Percentiles rank a stretch among this genome's conserved stretches.
phyloP scores from a whole-genome alignment of 30 jellyfish, hydroid and myxozoan genomes.

The Mastigias papua region DNA sequence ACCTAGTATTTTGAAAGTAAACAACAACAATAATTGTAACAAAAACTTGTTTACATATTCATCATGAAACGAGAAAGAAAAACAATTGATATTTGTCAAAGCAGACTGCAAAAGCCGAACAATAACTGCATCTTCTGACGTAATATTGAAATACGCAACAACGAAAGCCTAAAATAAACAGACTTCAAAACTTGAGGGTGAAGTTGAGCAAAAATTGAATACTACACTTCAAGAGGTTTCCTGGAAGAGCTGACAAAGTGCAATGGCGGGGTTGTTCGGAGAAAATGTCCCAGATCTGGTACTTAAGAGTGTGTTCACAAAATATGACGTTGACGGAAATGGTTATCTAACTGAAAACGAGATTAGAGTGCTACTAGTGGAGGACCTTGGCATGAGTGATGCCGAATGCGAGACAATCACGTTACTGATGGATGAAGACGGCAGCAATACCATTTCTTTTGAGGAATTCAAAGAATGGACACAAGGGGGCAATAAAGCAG shows the following conservation, averaged over 20 bases:
- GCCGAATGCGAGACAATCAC: slow-evolving; percentile 38
- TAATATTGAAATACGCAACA: not conserved
- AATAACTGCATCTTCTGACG: no score
- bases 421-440: slow-evolving; percentile 65
- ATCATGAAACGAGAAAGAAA: not conserved
- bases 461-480: slow-evolving; percentile 67
- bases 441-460: slow-evolving; percentile 23
- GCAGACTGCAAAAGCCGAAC: no score
- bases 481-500: slow-evolving; percentile 23
- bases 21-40: not conserved
- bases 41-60: not conserved
- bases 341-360: slow-evolving; percentile 46
- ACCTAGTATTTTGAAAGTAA: not conserved
- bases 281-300: slow-evolving; percentile 57
- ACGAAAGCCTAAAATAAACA: not conserved
- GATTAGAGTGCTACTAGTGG: slow-evolving; percentile 37
- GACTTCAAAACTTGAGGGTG: not conserved
- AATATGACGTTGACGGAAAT: slow-evolving; percentile 43
- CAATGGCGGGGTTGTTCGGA: slow-evolving; percentile 56
- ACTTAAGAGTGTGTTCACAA: slow-evolving; percentile 52
- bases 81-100: no score
- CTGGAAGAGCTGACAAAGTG: not conserved
- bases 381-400: slow-evolving; percentile 59
- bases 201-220: not conserved
- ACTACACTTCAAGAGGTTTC: no score